Evolutionary conservation across 2,888 invertebrate species (phyloP).

Genomic region (Chloromyia formosa): DNA sequence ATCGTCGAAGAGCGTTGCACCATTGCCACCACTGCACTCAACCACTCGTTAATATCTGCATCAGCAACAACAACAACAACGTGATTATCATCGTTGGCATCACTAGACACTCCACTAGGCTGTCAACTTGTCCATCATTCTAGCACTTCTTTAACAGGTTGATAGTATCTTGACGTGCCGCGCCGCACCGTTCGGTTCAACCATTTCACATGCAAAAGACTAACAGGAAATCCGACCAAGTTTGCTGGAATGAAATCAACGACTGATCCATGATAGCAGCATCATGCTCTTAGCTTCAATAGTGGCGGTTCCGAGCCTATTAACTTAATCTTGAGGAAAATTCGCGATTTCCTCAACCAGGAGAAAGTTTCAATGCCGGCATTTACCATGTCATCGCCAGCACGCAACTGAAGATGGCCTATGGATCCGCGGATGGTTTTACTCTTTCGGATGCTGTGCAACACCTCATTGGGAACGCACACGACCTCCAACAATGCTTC

Average conservation of each 20-base stretch:
- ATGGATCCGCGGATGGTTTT: constrained; percentile 29
- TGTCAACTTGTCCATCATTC: constrained; percentile 29
- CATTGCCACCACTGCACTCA: constrained; percentile 27
- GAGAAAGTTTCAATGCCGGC: constrained; percentile 24
- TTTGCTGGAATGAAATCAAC: constrained; percentile 31
- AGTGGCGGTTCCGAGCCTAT: background rate
- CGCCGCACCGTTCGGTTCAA: background rate
- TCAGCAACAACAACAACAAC: constrained; percentile 23
- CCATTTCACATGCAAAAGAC: background rate
- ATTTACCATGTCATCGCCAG: constrained; percentile 35
- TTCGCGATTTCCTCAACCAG: background rate
- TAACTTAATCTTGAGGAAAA: constrained; percentile 2
- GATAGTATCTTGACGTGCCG: constrained; percentile 20
- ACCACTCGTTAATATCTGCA: constrained; percentile 27
- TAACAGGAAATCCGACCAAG: constrained; percentile 10
- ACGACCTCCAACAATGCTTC: constrained; percentile 29
- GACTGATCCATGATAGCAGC: constrained; percentile 13
- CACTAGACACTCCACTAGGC: constrained; percentile 16
- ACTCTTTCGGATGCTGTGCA: background rate
- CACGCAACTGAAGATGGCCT: constrained; percentile 39
- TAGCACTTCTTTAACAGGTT: background rate
- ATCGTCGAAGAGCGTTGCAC: constrained; percentile 3
- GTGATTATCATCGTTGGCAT: constrained; percentile 7
- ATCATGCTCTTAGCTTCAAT: background rate
- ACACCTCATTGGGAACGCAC: constrained; percentile 14